A percentile compares a stretch with the other conserved stretches of the same genome.
phyloP scores from a whole-genome alignment of 2,113 vertebrate genomes.

The Mesocricetus auratus region DNA sequence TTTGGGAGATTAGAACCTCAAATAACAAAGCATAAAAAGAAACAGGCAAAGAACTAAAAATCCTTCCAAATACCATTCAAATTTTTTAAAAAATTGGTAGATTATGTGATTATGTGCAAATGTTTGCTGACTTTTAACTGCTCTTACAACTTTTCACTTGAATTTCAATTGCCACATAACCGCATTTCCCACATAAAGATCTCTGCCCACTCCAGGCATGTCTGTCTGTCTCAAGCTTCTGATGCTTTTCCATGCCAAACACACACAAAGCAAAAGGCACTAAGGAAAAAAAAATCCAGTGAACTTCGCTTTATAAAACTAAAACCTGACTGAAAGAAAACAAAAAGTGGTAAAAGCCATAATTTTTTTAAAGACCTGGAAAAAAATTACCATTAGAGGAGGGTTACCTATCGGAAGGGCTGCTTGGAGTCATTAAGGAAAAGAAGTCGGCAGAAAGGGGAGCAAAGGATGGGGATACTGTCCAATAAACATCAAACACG shows the following conservation, averaged over 20 bases:
- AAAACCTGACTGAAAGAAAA: neutral
- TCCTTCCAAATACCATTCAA: slow-evolving; percentile 52
- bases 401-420: neutral
- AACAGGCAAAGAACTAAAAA: slow-evolving; percentile 79
- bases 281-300: slow-evolving; percentile 8
- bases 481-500: neutral
- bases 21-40: slow-evolving; percentile 77
- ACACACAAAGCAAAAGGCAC: slow-evolving; percentile 1
- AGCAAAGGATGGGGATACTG: slow-evolving; percentile 16
- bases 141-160: neutral
- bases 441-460: slow-evolving; percentile 8
- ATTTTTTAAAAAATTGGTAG: neutral
- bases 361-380: neutral
- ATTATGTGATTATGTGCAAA: neutral
- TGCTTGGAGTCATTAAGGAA: slow-evolving; percentile 50
- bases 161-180: slow-evolving; percentile 16
- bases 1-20: slow-evolving; percentile 89
- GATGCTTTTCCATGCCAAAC: slow-evolving; percentile 41
- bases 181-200: slow-evolving; percentile 17
- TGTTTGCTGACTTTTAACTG: slow-evolving; percentile 23
- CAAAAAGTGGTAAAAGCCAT: neutral
- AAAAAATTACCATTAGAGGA: neutral
- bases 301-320: slow-evolving; percentile 17
- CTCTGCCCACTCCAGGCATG: neutral
- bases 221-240: slow-evolving; percentile 5